Evolutionary conservation across 2,797 vertebrate species (phyloP), one percentile per base, ranked within the genome.

Genomic region (Enteromius afrohamiltoni): DNA sequence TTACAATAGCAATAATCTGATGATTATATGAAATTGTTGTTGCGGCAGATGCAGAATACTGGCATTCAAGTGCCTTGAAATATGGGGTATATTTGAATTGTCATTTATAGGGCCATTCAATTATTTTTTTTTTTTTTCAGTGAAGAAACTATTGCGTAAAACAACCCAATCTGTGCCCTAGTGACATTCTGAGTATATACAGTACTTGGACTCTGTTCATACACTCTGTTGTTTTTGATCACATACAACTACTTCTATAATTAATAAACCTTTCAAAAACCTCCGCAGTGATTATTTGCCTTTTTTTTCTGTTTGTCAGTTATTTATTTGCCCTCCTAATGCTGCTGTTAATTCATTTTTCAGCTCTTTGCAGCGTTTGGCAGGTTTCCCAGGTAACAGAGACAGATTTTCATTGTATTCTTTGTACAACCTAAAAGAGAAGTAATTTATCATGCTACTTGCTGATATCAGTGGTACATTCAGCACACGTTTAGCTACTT

Each of bases 321-420:
- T 31, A 2, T 78, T 40, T 53, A 47, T 8, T 34, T 5, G 9
- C 47, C 62, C 17, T 55, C 23, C 26, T 71, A 19, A 11, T 68
- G 40, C 21, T 67, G 2, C 31, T 21, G 49, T 67, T 62, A 77
- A 31, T 40, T 83, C 47, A 65, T 37, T 26, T 29, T 31, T 49
- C 58, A n/a, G 31, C 13, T 53, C 3, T 23, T 81, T 77, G 26
- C 34, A 47, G 13, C 80, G 78, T 87, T 87, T 85, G 84, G 67
- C 87, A 82, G 78, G 84, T 86, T 77, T 68, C 58, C 70, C 82
- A 23, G 86, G 85, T 91, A 92, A 92, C 60, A 7, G 29, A 73
- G 40, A 49, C 31, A 13, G 16, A 23, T 71, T 76, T 81, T 23
- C 79, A 70, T 77, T 69, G 58, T 45, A 62, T 11, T 7, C 40